phyloP scores from a whole-genome alignment of 2,113 vertebrate genomes.

The Grammomys surdaster region DNA sequence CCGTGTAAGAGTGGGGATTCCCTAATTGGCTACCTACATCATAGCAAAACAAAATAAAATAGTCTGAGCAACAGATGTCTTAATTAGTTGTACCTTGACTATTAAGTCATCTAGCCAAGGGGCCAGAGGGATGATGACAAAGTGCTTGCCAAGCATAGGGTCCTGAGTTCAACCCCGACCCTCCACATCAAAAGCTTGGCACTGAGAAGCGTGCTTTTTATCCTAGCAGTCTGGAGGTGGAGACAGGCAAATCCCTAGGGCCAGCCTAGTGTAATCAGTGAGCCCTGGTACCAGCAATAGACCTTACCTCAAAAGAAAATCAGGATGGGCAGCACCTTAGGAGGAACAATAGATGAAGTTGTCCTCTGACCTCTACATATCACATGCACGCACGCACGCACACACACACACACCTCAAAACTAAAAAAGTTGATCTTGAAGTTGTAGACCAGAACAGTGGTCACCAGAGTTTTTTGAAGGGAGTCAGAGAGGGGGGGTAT shows the following conservation, averaged over 20 bases:
- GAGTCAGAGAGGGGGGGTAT: neutral
- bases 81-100: neutral
- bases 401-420: neutral
- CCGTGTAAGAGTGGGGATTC: neutral
- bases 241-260: neutral
- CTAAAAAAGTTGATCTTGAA: neutral
- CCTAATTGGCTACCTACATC: neutral
- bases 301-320: neutral
- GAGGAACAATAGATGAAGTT: neutral
- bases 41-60: constrained; percentile 46
- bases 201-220: neutral
- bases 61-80: neutral
- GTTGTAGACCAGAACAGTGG: neutral
- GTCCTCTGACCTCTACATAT: neutral
- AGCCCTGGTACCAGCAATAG: neutral
- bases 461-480: neutral
- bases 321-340: neutral
- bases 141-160: neutral
- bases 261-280: neutral
- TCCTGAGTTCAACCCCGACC: neutral
- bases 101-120: neutral
- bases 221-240: neutral
- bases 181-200: neutral
- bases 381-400: neutral
- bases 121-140: neutral